Conservation (phyloP, 2,113 vertebrate species). For the Fregata magnificens region DNA sequence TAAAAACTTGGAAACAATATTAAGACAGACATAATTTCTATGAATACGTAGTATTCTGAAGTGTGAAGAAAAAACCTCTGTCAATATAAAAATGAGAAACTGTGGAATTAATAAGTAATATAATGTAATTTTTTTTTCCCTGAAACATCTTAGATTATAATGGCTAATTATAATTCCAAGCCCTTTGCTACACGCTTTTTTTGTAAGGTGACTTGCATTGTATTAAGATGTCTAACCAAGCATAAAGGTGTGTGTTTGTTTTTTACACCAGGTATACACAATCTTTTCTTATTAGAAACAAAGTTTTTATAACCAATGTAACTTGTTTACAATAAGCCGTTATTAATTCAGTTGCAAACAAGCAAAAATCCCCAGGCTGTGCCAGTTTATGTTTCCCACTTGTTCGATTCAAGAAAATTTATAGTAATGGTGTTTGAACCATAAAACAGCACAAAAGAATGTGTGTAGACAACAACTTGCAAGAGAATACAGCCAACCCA, state of each 20-base stretch:
- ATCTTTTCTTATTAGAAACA: not conserved
- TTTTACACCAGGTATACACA: not conserved
- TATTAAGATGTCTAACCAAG: not conserved
- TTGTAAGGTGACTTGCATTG: not conserved
- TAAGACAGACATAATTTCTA: constrained; percentile 34
- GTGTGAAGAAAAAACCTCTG: not conserved
- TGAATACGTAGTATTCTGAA: constrained; percentile 32
- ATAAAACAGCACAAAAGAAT: not conserved
- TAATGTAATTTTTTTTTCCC: not conserved
- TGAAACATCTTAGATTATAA: not conserved
- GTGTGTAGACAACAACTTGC: not conserved
- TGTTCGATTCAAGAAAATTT: not conserved
- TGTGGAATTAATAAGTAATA: not conserved
- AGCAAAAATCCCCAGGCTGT: not conserved
- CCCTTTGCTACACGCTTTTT: not conserved
- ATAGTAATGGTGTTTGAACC: not conserved
- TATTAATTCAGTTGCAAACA: not conserved
- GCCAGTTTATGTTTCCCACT: not conserved
- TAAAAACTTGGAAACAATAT: constrained; percentile 70
- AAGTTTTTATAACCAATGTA: not conserved
- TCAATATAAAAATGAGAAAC: constrained; percentile 14
- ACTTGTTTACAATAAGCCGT: not conserved
- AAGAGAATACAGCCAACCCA: not conserved
- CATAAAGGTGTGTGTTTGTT: not conserved
- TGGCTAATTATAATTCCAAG: constrained; percentile 4